These are phyloP conservation scores for Poeciliopsis turrubarensis DNA, from an alignment of 2,113 vertebrate species.

Conservation along the genomic window DNA sequence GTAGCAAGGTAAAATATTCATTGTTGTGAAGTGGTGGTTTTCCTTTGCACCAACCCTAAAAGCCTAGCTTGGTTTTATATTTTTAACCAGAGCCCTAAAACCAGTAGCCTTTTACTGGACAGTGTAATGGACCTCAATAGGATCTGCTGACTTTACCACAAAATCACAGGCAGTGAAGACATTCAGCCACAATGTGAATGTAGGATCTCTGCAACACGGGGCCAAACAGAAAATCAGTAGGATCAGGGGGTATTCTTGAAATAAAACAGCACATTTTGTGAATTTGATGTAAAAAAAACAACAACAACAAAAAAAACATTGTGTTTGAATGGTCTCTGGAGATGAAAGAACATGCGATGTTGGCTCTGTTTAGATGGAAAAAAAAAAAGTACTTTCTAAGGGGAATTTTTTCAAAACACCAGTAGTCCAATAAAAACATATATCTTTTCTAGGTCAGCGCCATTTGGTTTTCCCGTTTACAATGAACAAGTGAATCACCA, in stretches of 20 bases:
- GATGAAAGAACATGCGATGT: not conserved
- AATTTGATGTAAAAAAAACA: not conserved
- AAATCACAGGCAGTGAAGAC: constrained; percentile 45
- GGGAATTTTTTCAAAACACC: constrained; percentile 28
- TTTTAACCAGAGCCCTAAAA: constrained; percentile 82
- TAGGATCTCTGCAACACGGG: constrained; percentile 27
- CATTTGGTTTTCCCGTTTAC: constrained; percentile 39
- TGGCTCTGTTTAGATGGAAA: not conserved
- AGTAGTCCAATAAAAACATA: constrained; percentile 19
- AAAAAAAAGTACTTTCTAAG: constrained; percentile 15
- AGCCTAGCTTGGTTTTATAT: constrained; percentile 80
- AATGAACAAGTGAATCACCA: constrained; percentile 58
- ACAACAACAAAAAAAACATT: not conserved
- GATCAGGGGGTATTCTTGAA: constrained; percentile 15
- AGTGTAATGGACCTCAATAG: constrained; percentile 64
- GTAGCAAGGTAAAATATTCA: constrained; percentile 85
- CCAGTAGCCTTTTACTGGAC: constrained; percentile 67
- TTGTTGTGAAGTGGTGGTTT: constrained; percentile 82
- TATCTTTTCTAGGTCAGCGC: constrained; percentile 37
- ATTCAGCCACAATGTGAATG: constrained; percentile 20
- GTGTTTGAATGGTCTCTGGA: not conserved
- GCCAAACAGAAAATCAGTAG: constrained; percentile 2
- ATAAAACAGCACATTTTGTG: not conserved
- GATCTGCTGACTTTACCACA: constrained; percentile 52
- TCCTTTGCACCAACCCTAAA: constrained; percentile 79